Conservation (phyloP, 1,140 invertebrate genomes). For the Sycophaga agraensis region DNA sequence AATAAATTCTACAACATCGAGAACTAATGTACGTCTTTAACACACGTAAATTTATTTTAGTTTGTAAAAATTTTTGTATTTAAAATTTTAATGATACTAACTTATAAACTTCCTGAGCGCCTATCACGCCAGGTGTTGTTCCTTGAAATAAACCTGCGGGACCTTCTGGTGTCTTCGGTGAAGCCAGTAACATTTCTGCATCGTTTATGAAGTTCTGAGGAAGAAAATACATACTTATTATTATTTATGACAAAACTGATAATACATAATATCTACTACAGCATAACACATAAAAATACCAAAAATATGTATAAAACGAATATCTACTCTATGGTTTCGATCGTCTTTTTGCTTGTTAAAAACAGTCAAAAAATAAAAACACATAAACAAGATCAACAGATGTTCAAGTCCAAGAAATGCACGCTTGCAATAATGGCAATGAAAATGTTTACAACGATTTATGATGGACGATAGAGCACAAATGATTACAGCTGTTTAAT, state of each 20-base stretch:
- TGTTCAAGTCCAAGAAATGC: slow-evolving; percentile 7
- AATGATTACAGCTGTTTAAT: slow-evolving; percentile 23
- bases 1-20: too few relatives aligned
- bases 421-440: slow-evolving; percentile 29
- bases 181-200: slow-evolving; percentile 74
- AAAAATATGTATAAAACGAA: slow-evolving; percentile 23
- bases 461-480: slow-evolving; percentile 10
- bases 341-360: slow-evolving; percentile 19
- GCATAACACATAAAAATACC: slow-evolving; percentile 23
- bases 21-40: too few relatives aligned
- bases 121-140: slow-evolving; percentile 88
- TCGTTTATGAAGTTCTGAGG: slow-evolving; percentile 78
- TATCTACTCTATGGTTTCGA: slow-evolving; percentile 30
- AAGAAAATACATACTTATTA: slow-evolving; percentile 23
- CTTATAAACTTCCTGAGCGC: slow-evolving; percentile 91
- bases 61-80: too few relatives aligned
- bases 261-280: slow-evolving; percentile 26
- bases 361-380: slow-evolving; percentile 13
- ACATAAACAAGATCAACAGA: slow-evolving; percentile 12
- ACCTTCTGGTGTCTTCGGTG: slow-evolving; percentile 69
- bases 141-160: slow-evolving; percentile 59
- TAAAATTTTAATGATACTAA: slow-evolving; percentile 51
- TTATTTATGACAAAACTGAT: too few relatives aligned
- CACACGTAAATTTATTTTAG: too few relatives aligned
- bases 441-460: slow-evolving; percentile 10